Base-by-base conservation (phyloP, 2,113 vertebrate genomes). In the Neodontobutis hainanensis region DNA sequence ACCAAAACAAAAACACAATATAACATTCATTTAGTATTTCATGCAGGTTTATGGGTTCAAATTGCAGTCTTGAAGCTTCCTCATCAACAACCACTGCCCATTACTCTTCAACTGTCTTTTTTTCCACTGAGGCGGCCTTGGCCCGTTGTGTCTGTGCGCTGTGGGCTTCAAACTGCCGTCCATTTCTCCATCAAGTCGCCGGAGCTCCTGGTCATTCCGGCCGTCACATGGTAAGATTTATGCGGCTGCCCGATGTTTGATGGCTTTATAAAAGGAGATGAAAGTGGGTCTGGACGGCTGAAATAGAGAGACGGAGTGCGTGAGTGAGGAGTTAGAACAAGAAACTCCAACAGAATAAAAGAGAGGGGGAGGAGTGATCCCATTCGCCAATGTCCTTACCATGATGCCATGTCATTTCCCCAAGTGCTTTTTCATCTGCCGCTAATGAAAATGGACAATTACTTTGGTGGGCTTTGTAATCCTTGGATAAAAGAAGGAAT, bases 191-290 rank as follows among this genome's bases (percentile, higher is more conserved):
- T 64, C 66, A 61, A 59, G 49, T 65, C 32, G 52, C 65, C 4
- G 44, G 50, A 14, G 75, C 65, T 80, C 70, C 46, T 52, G 79
- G 75, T 80, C 80, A 78, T 87, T 76, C 67, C 47, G 32, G 50
- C 82, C 15, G 65, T 83, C 80, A 55, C 73, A 34, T 45, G 63
- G 59, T 27, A 51, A 76, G 83, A 88, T 87, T 88, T 81, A 87
- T 83, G 67, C 58, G 2, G 8, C 66, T n/a, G 75, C 75, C 80
- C 68, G 81, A 80, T 84, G 83, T 83, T 85, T 87, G 77, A 83
- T 78, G 83, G 81, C 83, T 87, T 84, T 80, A 84, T 84, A 65
- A 87, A 78, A 73, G 46, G 47, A 80, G 77, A 87, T 85, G 81
- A 87, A 90, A 88, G 83, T 84, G 71, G 70, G 62, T 72, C 58